Evolutionary conservation across 2,797 vertebrate genomes (phyloP).

Genomic region (Rhabdomys pumilio): DNA sequence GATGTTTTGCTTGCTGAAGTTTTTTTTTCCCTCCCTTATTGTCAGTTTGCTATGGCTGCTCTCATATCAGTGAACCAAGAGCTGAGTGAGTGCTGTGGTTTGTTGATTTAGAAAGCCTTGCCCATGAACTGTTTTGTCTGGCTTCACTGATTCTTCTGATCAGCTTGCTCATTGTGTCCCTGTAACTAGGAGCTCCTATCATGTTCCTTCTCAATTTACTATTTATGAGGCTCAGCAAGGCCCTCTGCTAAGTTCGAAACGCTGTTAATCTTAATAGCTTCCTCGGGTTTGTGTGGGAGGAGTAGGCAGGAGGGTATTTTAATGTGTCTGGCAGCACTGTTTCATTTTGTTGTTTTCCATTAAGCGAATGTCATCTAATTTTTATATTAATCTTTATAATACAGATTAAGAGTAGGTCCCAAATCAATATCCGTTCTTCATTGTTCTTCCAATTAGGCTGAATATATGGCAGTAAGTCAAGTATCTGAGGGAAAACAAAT

Average conservation of each 20-base stretch:
- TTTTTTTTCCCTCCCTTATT: slow-evolving; percentile 30
- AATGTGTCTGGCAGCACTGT: slow-evolving; percentile 56
- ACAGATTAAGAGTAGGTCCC: slow-evolving; percentile 43
- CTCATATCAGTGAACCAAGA: slow-evolving; percentile 47
- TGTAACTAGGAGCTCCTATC: slow-evolving; percentile 42
- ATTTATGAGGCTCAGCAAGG: slow-evolving; percentile 68
- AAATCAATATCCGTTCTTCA: slow-evolving; percentile 70
- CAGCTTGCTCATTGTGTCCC: slow-evolving; percentile 54
- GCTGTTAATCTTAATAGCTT: slow-evolving; percentile 72
- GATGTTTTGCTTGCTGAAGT: slow-evolving; percentile 1
- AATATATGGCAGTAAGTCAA: slow-evolving; percentile 64
- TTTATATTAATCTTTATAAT: slow-evolving; percentile 71
- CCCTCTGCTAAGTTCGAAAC: slow-evolving; percentile 66
- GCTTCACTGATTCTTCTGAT: slow-evolving; percentile 74
- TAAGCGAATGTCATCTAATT: slow-evolving; percentile 68
- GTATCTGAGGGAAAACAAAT: slow-evolving; percentile 67
- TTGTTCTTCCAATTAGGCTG: slow-evolving; percentile 67
- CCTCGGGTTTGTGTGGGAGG: slow-evolving; percentile 39
- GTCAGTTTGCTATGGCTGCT: slow-evolving; percentile 59
- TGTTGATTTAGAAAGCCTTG: slow-evolving; percentile 73
- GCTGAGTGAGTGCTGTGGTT: slow-evolving; percentile 61
- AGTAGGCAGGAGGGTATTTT: slow-evolving; percentile 35
- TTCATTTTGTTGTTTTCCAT: slow-evolving; percentile 69
- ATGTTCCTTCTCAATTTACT: slow-evolving; percentile 68
- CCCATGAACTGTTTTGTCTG: slow-evolving; percentile 71